Conservation (phyloP, 2,888 invertebrate genomes). For the Lissonota sp. region DNA sequence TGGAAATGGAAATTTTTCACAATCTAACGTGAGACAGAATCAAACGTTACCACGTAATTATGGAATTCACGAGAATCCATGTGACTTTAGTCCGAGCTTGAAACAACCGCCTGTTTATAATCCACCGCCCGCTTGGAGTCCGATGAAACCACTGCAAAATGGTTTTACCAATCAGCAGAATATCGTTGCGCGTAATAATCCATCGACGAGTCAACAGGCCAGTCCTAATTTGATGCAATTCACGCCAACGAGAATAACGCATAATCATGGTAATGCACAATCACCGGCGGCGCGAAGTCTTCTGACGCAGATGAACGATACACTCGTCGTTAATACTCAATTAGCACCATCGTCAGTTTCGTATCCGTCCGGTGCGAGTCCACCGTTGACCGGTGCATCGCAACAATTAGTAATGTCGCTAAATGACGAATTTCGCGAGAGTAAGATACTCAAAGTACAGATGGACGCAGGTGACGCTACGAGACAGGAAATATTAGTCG, state of each 20-base stretch:
- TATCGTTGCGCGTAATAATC: slow-evolving; percentile 68
- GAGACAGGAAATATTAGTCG: slow-evolving; percentile 87
- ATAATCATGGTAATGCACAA: slow-evolving; percentile 37
- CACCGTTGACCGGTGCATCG: slow-evolving; percentile 79
- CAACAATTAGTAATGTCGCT: slow-evolving; percentile 82
- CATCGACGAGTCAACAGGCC: slow-evolving; percentile 47
- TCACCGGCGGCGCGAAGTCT: slow-evolving; percentile 68
- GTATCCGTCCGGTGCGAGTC: slow-evolving; percentile 77
- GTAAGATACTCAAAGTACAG: slow-evolving; percentile 85
- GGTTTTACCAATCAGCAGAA: slow-evolving; percentile 72
- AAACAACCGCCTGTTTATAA: slow-evolving; percentile 82
- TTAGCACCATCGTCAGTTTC: slow-evolving; percentile 74
- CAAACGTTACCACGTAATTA: slow-evolving; percentile 74
- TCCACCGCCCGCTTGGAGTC: slow-evolving; percentile 77
- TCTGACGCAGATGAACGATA: slow-evolving; percentile 78
- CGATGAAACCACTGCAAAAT: slow-evolving; percentile 78
- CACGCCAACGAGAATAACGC: slow-evolving; percentile 67
- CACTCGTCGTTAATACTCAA: slow-evolving; percentile 74
- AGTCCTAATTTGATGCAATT: slow-evolving; percentile 77
- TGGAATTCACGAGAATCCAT: slow-evolving; percentile 71
- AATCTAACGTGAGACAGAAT: slow-evolving; percentile 67
- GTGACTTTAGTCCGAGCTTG: slow-evolving; percentile 78
- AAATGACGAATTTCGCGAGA: slow-evolving; percentile 84
- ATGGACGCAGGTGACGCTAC: slow-evolving; percentile 85
- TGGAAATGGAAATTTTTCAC: slow-evolving; percentile 44